Evolutionary conservation across 2,113 vertebrate species (phyloP).

Genomic region (Zonotrichia leucophrys): DNA sequence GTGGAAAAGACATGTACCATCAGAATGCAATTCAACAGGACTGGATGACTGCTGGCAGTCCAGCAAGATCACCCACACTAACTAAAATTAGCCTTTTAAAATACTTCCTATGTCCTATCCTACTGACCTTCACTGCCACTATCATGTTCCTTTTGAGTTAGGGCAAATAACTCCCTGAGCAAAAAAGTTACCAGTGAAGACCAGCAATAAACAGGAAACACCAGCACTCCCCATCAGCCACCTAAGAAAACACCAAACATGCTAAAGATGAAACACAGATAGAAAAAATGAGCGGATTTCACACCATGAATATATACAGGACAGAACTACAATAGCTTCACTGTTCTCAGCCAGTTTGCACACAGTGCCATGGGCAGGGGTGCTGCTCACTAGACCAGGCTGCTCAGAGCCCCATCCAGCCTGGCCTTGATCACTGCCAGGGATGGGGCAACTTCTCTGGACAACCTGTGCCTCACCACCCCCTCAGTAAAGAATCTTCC

Average conservation of each 20-base stretch:
- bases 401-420: neutral
- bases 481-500: neutral
- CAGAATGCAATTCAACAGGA: neutral
- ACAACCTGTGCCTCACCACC: neutral
- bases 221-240: neutral
- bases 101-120: neutral
- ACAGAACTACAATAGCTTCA: neutral
- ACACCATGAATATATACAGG: neutral
- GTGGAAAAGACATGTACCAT: neutral
- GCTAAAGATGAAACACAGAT: neutral
- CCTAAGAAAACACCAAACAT: neutral
- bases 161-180: neutral
- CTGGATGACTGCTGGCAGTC: neutral
- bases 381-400: neutral
- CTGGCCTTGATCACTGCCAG: neutral
- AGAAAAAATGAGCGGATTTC: neutral
- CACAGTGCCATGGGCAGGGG: neutral
- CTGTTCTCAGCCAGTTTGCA: neutral
- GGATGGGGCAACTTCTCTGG: neutral
- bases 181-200: neutral
- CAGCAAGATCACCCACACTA: slow-evolving; percentile 23
- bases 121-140: slow-evolving; percentile 24
- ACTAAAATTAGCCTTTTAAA: slow-evolving; percentile 62
- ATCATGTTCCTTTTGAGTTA: neutral
- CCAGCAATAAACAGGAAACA: neutral